Percentiles rank a stretch among this genome's conserved stretches.
phyloP scores from a whole-genome alignment of 2,888 invertebrate genomes.

The Cataglyphis altisquamis region DNA sequence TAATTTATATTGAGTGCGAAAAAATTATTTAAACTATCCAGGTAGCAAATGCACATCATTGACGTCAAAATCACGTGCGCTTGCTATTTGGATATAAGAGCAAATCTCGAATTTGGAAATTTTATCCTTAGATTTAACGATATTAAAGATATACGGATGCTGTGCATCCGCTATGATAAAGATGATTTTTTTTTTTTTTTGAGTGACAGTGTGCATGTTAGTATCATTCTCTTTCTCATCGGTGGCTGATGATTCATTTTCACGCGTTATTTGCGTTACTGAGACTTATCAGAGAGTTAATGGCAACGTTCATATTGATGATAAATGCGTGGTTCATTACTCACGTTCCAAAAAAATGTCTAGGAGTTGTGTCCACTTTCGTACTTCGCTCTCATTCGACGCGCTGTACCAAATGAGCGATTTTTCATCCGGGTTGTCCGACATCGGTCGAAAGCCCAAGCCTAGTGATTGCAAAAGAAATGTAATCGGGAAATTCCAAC shows the following conservation, averaged over 20 bases:
- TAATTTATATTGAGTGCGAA: background rate
- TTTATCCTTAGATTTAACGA: constrained; percentile 11
- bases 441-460: constrained; percentile 89
- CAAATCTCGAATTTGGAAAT: background rate
- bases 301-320: background rate
- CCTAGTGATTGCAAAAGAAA: constrained; percentile 84
- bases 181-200: background rate
- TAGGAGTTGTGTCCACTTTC: constrained; percentile 88
- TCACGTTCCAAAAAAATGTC: constrained; percentile 88
- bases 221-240: background rate
- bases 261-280: background rate
- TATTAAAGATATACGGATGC: background rate
- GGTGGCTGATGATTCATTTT: background rate
- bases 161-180: background rate
- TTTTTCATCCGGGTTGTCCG: constrained; percentile 87
- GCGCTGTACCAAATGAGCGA: constrained; percentile 89
- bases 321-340: constrained; percentile 67
- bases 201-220: background rate
- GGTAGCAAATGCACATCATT: no score
- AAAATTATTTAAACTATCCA: background rate
- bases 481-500: background rate
- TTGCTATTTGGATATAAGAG: no score
- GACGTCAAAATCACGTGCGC: no score
- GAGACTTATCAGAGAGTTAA: background rate
- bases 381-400: constrained; percentile 87